phyloP scores from a whole-genome alignment of 2,797 vertebrate genomes.

The Cheracebus regulus region DNA sequence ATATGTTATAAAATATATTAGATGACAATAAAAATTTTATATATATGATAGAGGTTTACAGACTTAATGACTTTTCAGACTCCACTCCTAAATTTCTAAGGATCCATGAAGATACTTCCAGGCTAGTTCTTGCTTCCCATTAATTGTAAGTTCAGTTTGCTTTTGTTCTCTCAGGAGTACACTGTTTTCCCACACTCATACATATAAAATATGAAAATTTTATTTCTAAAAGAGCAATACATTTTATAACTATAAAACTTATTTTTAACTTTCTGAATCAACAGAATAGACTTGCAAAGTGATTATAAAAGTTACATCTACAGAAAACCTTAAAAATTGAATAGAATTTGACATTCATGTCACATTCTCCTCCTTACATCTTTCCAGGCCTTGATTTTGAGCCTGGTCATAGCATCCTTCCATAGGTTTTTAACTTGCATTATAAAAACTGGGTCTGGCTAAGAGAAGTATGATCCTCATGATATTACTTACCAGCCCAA shows the following conservation, averaged over 20 bases:
- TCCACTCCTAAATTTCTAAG: neutral
- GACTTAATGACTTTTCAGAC: neutral
- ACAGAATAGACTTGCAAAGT: neutral
- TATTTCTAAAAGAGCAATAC: neutral
- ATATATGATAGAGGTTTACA: neutral
- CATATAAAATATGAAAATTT: neutral
- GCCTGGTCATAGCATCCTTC: neutral
- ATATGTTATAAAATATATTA: neutral
- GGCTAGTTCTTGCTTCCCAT: neutral
- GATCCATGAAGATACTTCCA: neutral
- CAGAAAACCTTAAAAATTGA: neutral
- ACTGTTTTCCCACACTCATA: neutral
- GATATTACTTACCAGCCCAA: neutral
- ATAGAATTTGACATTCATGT: neutral
- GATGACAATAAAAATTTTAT: neutral
- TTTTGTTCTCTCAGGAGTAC: neutral
- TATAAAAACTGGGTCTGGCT: neutral
- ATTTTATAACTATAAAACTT: neutral
- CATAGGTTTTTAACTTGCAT: neutral
- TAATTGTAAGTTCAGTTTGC: neutral
- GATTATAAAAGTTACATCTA: neutral
- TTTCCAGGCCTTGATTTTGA: neutral
- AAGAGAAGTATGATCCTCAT: neutral
- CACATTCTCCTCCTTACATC: neutral
- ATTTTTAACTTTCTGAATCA: slow-evolving; percentile 2